phyloP scores from a whole-genome alignment of 2,888 invertebrate genomes.

The Scaptodrosophila latifasciaeformis region DNA sequence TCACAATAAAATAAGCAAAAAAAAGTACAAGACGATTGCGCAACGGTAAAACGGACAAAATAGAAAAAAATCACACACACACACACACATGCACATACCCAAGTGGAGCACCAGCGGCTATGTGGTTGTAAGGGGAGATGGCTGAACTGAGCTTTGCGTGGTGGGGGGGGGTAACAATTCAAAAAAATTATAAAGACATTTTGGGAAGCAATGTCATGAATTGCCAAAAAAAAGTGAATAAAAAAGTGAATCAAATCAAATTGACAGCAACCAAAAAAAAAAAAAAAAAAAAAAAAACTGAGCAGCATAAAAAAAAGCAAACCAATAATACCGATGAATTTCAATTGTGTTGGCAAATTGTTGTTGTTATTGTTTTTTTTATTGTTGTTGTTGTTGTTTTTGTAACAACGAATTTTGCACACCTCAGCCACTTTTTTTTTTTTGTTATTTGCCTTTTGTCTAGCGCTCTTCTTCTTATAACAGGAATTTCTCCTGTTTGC shows the following conservation, averaged over 20 bases:
- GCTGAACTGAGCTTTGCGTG: too few relatives aligned
- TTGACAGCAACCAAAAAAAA: neutral
- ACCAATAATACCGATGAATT: neutral
- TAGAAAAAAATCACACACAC: conserved; percentile 46
- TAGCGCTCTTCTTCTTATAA: neutral
- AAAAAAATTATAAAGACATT: conserved; percentile 24
- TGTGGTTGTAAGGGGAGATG: too few relatives aligned
- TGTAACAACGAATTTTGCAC: conserved; percentile 1
- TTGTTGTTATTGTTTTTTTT: conserved; percentile 13
- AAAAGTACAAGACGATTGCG: too few relatives aligned
- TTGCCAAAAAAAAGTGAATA: conserved; percentile 37
- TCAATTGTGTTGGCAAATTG: neutral
- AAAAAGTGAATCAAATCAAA: conserved; percentile 2
- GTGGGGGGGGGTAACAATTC: conserved; percentile 43
- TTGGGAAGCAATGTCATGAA: conserved; percentile 49
- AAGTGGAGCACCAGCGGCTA: conserved; percentile 29
- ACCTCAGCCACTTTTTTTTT: conserved; percentile 3
- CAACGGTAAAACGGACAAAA: conserved; percentile 56
- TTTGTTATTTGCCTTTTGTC: conserved; percentile 1
- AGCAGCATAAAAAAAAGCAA: too few relatives aligned
- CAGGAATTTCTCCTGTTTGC: neutral
- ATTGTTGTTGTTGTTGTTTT: neutral
- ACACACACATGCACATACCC: conserved; percentile 17
- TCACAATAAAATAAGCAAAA: too few relatives aligned
- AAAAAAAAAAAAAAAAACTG: neutral